These are phyloP conservation scores for Forficula auricularia DNA, from an alignment of 1,140 invertebrate genomes.

Conservation along the genomic window DNA sequence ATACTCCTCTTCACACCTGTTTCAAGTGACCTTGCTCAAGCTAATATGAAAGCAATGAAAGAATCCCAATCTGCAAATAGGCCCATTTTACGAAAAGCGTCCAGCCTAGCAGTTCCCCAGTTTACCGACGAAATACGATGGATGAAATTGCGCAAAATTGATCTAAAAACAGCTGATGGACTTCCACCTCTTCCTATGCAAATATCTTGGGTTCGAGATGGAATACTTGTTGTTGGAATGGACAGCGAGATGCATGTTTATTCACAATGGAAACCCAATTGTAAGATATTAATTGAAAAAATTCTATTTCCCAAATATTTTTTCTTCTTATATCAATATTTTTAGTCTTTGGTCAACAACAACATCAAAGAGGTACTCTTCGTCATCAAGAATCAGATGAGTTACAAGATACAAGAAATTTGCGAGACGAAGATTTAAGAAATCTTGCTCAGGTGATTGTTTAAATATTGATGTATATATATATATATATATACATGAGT, in stretches of 20 bases:
- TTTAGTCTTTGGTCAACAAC: conserved; percentile 2
- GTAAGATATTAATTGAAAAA: conserved; percentile 15
- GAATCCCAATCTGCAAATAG: conserved; percentile 60
- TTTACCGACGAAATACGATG: conserved; percentile 76
- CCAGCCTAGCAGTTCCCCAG: conserved; percentile 63
- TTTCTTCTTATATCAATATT: conserved; percentile 7
- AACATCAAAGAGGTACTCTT: conserved; percentile 15
- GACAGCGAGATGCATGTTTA: conserved; percentile 99
- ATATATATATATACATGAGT: too few species aligned
- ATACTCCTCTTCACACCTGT: conserved; percentile 69
- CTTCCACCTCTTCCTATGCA: conserved; percentile 93
- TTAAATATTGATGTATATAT: too few species aligned
- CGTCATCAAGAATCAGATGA: conserved; percentile 36
- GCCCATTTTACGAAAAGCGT: conserved; percentile 69
- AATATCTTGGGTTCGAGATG: conserved; percentile 94
- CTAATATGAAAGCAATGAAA: conserved; percentile 75
- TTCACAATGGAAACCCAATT: conserved; percentile 83
- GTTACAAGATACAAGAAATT: conserved; percentile 49
- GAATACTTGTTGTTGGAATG: conserved; percentile 95
- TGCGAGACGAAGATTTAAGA: conserved; percentile 63
- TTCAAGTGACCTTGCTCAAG: conserved; percentile 75
- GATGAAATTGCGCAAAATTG: conserved; percentile 87
- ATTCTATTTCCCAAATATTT: not conserved
- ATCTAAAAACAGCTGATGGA: conserved; percentile 84
- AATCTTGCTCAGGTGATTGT: conserved; percentile 34